Evolutionary conservation across 92 coral and sea anemone species (phyloP).

Genomic region (Meandrina meandrites): DNA sequence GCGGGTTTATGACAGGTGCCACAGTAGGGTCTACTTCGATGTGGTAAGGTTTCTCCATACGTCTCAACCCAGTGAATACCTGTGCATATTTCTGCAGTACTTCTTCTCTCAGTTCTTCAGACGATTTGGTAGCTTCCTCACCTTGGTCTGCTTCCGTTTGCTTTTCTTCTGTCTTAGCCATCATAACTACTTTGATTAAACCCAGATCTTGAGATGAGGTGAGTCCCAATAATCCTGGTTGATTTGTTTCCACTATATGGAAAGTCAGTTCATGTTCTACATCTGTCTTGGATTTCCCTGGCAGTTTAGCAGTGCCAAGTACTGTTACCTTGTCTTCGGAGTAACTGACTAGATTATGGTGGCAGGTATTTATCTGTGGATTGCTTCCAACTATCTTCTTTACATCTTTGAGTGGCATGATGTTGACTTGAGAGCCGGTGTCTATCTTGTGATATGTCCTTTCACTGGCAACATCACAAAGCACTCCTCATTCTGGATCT

Average conservation of each 20-base stretch:
- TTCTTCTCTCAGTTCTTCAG: conserved; percentile 42
- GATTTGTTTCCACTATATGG: too few relatives aligned
- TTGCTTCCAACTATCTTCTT: conserved; percentile 16
- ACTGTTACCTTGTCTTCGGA: conserved; percentile 32
- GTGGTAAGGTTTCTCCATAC: conserved; percentile 62
- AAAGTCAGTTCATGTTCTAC: too few relatives aligned
- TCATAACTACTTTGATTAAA: too few relatives aligned
- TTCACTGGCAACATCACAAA: conserved; percentile 42
- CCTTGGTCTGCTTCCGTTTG: conserved; percentile 30
- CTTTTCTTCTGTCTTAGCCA: conserved; percentile 38
- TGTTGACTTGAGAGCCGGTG: conserved; percentile 53
- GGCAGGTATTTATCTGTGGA: conserved; percentile 7
- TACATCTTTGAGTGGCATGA: conserved; percentile 41
- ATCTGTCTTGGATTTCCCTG: too few relatives aligned
- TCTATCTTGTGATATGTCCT: conserved; percentile 52
- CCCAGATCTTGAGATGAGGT: too few relatives aligned
- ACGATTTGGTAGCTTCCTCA: conserved; percentile 27
- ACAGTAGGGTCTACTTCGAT: conserved; percentile 57
- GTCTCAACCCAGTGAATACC: conserved; percentile 58
- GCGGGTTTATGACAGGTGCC: conserved; percentile 36
- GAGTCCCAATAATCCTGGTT: too few relatives aligned
- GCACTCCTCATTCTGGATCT: conserved; percentile 36
- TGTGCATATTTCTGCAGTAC: conserved; percentile 38
- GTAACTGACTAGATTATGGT: conserved; percentile 33
- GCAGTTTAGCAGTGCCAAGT: conserved; percentile 45